These are phyloP conservation scores for Bugulina stolonifera DNA, from an alignment of 2,888 invertebrate genomes.

Conservation along the genomic window DNA sequence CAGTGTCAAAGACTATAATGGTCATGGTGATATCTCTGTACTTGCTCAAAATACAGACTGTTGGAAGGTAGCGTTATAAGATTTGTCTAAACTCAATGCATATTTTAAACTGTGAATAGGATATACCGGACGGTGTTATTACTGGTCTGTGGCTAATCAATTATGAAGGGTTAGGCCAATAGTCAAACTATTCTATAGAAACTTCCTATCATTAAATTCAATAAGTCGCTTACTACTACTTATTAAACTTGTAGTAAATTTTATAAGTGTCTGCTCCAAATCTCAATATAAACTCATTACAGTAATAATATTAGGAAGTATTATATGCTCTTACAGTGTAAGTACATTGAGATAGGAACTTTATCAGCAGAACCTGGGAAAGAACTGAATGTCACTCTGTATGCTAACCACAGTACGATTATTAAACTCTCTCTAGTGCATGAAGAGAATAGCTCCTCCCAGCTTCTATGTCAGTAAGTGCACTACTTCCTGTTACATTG, in stretches of 20 bases:
- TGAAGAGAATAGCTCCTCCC: not conserved
- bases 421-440: not conserved
- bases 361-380: not conserved
- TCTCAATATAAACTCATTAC: too few relatives aligned
- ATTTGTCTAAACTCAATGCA: too few relatives aligned
- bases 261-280: too few relatives aligned
- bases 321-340: constrained; percentile 15
- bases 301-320: too few relatives aligned
- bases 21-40: constrained; percentile 4
- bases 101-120: too few relatives aligned
- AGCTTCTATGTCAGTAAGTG: not conserved
- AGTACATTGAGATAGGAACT: not conserved
- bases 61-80: not conserved
- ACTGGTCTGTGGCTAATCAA: too few relatives aligned
- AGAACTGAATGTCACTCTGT: not conserved
- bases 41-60: constrained; percentile 16
- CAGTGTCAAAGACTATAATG: not conserved
- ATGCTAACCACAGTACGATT: not conserved
- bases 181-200: too few relatives aligned
- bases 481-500: not conserved
- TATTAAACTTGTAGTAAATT: too few relatives aligned
- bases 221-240: too few relatives aligned
- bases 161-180: too few relatives aligned
- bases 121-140: too few relatives aligned
- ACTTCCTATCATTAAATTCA: too few relatives aligned